These are phyloP conservation scores for Pogonophryne albipinna DNA, from an alignment of 2,797 vertebrate species.

Conservation along the genomic window DNA sequence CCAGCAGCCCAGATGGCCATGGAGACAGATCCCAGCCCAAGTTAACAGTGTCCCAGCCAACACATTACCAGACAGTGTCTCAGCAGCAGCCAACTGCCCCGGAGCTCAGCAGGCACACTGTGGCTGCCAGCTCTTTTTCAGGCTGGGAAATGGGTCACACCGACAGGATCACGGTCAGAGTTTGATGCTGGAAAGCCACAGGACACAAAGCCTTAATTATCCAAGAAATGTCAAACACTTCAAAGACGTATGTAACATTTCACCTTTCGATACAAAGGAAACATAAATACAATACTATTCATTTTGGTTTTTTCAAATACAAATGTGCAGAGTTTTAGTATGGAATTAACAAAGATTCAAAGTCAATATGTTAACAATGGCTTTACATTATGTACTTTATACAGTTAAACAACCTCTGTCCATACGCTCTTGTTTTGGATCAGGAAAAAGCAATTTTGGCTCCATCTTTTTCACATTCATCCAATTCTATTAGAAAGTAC, in stretches of 20 bases:
- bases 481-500: too few species aligned
- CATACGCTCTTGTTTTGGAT: not conserved
- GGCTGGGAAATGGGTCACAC: constrained; percentile 62
- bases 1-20: constrained; percentile 69
- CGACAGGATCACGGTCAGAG: constrained; percentile 32
- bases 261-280: not conserved
- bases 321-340: not conserved
- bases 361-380: too few species aligned
- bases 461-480: too few species aligned
- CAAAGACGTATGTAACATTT: not conserved
- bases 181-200: constrained; percentile 20
- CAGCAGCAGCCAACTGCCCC: constrained; percentile 63
- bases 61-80: constrained; percentile 68
- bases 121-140: constrained; percentile 36
- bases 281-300: not conserved
- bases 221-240: not conserved
- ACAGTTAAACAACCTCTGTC: not conserved
- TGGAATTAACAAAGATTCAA: not conserved
- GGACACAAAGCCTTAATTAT: not conserved
- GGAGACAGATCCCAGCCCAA: constrained; percentile 60
- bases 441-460: too few species aligned
- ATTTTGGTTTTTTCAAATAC: not conserved
- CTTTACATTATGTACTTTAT: too few species aligned
- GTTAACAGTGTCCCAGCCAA: constrained; percentile 64
- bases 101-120: constrained; percentile 47